A percentile compares a stretch with the other conserved stretches of the same genome.
These are phyloP conservation scores for Enteromius fasciolatus DNA, from an alignment of 2,797 vertebrate genomes.

Conservation along the genomic window DNA sequence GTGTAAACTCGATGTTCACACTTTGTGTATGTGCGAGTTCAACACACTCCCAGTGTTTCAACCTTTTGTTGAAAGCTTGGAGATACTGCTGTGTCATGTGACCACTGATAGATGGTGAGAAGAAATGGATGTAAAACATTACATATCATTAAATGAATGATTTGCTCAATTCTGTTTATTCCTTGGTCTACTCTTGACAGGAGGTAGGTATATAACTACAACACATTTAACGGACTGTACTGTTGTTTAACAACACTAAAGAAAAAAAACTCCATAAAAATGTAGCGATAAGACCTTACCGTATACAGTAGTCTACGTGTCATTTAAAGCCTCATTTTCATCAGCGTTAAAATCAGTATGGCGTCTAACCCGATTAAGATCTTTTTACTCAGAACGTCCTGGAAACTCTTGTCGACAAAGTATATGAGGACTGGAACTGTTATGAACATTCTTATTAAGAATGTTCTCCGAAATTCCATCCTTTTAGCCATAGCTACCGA, in stretches of 20 bases:
- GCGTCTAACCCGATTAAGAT: neutral
- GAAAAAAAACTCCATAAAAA: neutral
- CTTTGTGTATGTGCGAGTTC: conserved; percentile 30
- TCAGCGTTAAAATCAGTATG: neutral
- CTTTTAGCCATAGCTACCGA: neutral
- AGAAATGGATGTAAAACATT: neutral
- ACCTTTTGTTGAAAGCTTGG: conserved; percentile 10
- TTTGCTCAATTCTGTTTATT: neutral
- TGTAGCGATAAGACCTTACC: neutral
- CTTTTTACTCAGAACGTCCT: neutral
- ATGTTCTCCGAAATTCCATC: no score
- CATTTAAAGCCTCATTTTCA: neutral
- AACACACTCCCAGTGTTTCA: conserved; percentile 16
- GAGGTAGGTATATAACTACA: neutral
- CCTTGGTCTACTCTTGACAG: neutral
- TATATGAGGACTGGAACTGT: neutral
- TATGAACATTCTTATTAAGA: neutral
- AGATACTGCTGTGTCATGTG: neutral
- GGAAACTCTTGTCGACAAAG: neutral
- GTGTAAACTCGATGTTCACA: conserved; percentile 33
- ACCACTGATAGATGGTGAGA: neutral
- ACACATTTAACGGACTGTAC: neutral
- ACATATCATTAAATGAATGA: neutral
- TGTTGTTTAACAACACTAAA: neutral
- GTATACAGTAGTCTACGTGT: neutral